Evolutionary conservation across 2,888 invertebrate genomes (phyloP), one percentile per base, ranked within the genome.

Genomic region (Melanargia galathea): DNA sequence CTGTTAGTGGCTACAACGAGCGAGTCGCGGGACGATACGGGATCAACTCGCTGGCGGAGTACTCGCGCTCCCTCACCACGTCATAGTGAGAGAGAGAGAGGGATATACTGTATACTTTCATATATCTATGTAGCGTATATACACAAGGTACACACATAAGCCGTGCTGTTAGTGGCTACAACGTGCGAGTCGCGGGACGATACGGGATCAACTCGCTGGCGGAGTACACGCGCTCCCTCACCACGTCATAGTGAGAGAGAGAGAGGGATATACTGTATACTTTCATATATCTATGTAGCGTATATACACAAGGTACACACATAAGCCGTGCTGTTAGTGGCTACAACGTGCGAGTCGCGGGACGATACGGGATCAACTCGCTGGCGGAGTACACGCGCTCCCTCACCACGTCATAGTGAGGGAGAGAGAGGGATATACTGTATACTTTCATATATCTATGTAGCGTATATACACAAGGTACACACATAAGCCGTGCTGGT

Each of bases 131-230:
- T 43, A 43, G 4, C 1, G 43, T 18, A 43, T 16, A 35, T 5
- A 26, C 94, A 94, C 80, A 94, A 93, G 78, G 87, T n/a, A n/a
- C 92, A 0, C 87, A 89, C 68, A 87, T 94, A 13, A 94, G 93
- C 79, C 77, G 83, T 0, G 70, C 69, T 0, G 75, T 84, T 0
- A 24, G 66, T 1, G 77, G 74, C 0, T 0, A 0, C 1, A 68
- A n/a, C n/a, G n/a, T n/a, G n/a, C n/a, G n/a, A n/a, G n/a, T n/a
- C n/a, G n/a, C n/a, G n/a, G n/a, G n/a, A n/a, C n/a, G n/a, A n/a
- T n/a, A n/a, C n/a, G n/a, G n/a, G n/a, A n/a, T n/a, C n/a, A n/a
- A n/a, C n/a, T n/a, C n/a, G 0, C 65, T 82, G 6, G 49, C 60
- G 45, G 45, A 45, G 18, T 45, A 1, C 6, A 18, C 52, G 8